Percentiles rank a stretch among this genome's conserved stretches.
phyloP scores from a whole-genome alignment of 2,888 invertebrate genomes.

The Polia nebulosa region DNA sequence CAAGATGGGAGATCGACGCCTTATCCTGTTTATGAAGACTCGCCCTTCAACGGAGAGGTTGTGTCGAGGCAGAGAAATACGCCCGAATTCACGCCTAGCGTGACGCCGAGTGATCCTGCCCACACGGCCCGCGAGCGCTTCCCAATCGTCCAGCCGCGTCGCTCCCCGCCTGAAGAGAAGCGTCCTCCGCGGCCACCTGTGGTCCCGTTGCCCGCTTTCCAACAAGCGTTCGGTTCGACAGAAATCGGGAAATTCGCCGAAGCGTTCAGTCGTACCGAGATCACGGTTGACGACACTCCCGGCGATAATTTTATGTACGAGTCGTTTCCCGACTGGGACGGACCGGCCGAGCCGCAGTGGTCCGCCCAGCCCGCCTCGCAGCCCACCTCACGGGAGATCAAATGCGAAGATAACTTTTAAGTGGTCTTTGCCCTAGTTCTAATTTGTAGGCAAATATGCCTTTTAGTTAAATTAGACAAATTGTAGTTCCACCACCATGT shows the following conservation, averaged over 20 bases:
- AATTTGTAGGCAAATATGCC: constrained; percentile 83
- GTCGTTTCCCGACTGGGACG: constrained; percentile 86
- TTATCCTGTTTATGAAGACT: constrained; percentile 82
- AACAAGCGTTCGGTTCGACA: constrained; percentile 96
- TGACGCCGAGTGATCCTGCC: constrained; percentile 67
- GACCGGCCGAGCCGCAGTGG: constrained; percentile 83
- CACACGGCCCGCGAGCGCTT: constrained; percentile 73
- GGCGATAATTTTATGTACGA: constrained; percentile 85
- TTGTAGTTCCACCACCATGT: constrained; percentile 89
- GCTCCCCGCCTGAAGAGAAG: constrained; percentile 81
- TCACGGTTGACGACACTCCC: constrained; percentile 82
- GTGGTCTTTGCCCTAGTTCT: constrained; percentile 78
- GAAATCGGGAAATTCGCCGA: constrained; percentile 96
- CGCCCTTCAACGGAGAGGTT: constrained; percentile 76
- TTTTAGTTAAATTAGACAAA: constrained; percentile 87
- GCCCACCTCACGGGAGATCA: constrained; percentile 83
- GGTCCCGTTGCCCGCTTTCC: constrained; percentile 95
- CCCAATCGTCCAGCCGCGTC: constrained; percentile 71
- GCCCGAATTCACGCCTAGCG: constrained; percentile 72
- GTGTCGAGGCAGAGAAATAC: constrained; percentile 72
- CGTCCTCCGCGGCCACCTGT: constrained; percentile 81
- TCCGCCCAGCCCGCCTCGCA: constrained; percentile 81
- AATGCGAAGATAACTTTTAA: constrained; percentile 88
- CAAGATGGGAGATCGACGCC: constrained; percentile 84
- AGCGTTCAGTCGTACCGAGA: constrained; percentile 92